Percentiles rank a stretch among this genome's conserved stretches.
Evolutionary conservation across 2,888 invertebrate genomes (phyloP).

Genomic region (Ctena decussata): DNA sequence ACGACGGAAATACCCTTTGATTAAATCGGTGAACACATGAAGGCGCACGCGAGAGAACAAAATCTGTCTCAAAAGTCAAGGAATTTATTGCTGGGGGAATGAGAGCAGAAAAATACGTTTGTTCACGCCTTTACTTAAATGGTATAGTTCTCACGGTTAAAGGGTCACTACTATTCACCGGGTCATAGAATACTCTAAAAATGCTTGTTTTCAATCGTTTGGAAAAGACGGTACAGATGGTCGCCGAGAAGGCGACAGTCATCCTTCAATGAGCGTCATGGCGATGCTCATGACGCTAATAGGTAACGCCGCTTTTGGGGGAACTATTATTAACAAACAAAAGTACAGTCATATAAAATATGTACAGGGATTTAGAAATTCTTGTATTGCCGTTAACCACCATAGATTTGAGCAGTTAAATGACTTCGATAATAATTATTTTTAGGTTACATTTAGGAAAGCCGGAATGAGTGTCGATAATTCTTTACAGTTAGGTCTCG

Average conservation of each 20-base stretch:
- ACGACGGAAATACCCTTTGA: too few relatives aligned
- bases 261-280: background rate
- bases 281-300: background rate
- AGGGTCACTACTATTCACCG: background rate
- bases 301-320: background rate
- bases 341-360: background rate
- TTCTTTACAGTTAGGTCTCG: slow-evolving; percentile 52
- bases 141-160: background rate
- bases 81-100: background rate
- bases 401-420: background rate
- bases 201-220: background rate
- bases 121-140: background rate
- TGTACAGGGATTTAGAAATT: background rate
- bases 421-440: background rate
- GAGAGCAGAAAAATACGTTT: background rate
- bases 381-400: background rate
- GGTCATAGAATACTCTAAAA: background rate
- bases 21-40: too few relatives aligned
- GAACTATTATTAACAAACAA: background rate
- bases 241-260: background rate
- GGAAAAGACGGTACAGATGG: background rate
- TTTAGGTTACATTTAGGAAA: slow-evolving; percentile 20
- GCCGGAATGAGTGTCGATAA: slow-evolving; percentile 20
- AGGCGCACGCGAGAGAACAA: too few relatives aligned
- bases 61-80: background rate